These are phyloP conservation scores for Lasiommata megera DNA, from an alignment of 2,888 invertebrate genomes.

Conservation along the genomic window DNA sequence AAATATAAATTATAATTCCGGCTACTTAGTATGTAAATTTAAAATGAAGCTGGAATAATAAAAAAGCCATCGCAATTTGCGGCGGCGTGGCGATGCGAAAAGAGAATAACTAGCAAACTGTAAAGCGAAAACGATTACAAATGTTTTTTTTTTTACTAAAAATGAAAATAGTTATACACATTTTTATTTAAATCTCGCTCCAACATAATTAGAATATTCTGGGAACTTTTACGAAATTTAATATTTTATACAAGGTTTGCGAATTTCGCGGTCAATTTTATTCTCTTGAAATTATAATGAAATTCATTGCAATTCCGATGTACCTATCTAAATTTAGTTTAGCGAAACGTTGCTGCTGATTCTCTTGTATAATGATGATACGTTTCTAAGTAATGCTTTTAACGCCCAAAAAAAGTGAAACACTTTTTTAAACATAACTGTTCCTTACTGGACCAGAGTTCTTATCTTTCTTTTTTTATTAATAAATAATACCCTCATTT, in stretches of 20 bases:
- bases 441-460: too few relatives aligned
- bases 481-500: too few relatives aligned
- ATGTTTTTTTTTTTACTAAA: background rate
- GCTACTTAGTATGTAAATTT: background rate
- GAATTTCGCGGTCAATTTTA: background rate
- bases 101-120: slow-evolving; percentile 8
- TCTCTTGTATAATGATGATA: too few relatives aligned
- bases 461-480: too few relatives aligned
- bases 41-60: background rate
- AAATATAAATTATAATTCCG: background rate
- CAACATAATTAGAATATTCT: background rate
- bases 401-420: too few relatives aligned
- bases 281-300: too few relatives aligned
- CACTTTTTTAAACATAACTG: too few relatives aligned
- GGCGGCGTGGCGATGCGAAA: background rate
- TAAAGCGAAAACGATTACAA: background rate
- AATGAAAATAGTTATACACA: slow-evolving; percentile 1
- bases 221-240: background rate
- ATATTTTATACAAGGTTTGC: background rate
- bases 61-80: background rate
- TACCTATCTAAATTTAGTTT: too few relatives aligned
- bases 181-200: background rate
- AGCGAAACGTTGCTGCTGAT: too few relatives aligned
- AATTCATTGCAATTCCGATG: too few relatives aligned
- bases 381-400: too few relatives aligned